Base-by-base conservation (phyloP, 2,888 invertebrate species). In the Dynastes maya region DNA sequence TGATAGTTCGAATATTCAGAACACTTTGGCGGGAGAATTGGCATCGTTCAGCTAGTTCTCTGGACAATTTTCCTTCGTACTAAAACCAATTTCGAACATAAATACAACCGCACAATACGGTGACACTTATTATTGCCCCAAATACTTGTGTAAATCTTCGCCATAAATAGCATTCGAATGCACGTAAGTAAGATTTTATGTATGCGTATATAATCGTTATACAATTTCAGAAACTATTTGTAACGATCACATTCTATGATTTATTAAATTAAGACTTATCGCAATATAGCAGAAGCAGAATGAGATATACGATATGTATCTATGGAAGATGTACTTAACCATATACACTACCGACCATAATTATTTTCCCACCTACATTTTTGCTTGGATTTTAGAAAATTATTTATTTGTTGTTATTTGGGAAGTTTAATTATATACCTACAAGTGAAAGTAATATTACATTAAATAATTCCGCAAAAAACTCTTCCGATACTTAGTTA, bases 1-100 rank as follows among this genome's bases (percentile, higher is more conserved):
- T 40, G 61, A 45, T 61, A 72, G 61, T 72, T 72, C 40, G 72
- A 72, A 72, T 72, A 61, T 27, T 72, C 72, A 45, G 72, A 72
- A 72, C 58, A 72, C 72, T 72, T 72, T 45, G 40, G 45, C 37
- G 37, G 45, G 58, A 16, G 61, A 61, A 61, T 72, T 72, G 72
- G 72, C 72, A 72, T 58, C 40, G 61, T 61, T 32, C 61, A 72
- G 61, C 27, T 61, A 40, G 61, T 72, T 72, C 58, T 61, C 72
- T 61, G 58, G 61, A 61, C 72, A 72, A 68, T 72, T 72, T 40
- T 72, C 58, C 58, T 61, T 37, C 55, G 16, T 37, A 61, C 40
- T 61, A 61, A 37, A 58, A 61, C 61, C 72, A 72, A 72, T 72
- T 72, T 40, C 61, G 40, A 61, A 72, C 72, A 72, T 72, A 58